phyloP scores from a whole-genome alignment of 1,140 invertebrate species.

The Monochamus saltuarius region DNA sequence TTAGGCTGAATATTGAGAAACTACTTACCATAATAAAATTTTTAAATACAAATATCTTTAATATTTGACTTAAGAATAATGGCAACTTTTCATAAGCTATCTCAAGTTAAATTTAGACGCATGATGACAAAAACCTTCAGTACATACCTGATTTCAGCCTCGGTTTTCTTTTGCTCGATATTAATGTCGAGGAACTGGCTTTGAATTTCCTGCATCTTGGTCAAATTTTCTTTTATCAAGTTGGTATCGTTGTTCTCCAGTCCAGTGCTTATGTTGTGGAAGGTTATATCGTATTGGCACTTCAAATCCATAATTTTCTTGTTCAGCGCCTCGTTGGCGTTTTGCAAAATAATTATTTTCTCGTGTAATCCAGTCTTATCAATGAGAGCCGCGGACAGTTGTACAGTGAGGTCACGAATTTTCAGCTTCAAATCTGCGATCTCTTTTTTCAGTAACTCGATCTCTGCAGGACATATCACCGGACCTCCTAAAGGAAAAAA shows the following conservation, averaged over 20 bases:
- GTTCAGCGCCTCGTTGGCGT: slow-evolving; percentile 64
- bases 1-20: too few relatives aligned
- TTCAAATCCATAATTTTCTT: slow-evolving; percentile 66
- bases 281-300: slow-evolving; percentile 59
- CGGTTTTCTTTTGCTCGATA: slow-evolving; percentile 46
- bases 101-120: too few relatives aligned
- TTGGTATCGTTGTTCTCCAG: slow-evolving; percentile 37
- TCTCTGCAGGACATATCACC: slow-evolving; percentile 52
- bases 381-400: slow-evolving; percentile 59
- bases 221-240: slow-evolving; percentile 41
- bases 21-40: too few relatives aligned
- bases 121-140: too few relatives aligned
- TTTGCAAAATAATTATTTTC: slow-evolving; percentile 62
- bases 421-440: slow-evolving; percentile 55
- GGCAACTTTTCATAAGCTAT: too few relatives aligned
- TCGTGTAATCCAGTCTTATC: slow-evolving; percentile 63
- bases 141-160: slow-evolving; percentile 59
- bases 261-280: slow-evolving; percentile 52
- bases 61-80: too few relatives aligned
- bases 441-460: slow-evolving; percentile 58
- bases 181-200: slow-evolving; percentile 62
- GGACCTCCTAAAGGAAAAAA: slow-evolving; percentile 29
- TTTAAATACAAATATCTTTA: too few relatives aligned
- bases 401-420: slow-evolving; percentile 60
- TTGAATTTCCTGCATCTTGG: slow-evolving; percentile 58